Percentiles rank a stretch among this genome's conserved stretches.
Evolutionary conservation across 2,113 vertebrate species (phyloP).

Genomic region (western clawed frog (Xenopus tropicalis)): DNA sequence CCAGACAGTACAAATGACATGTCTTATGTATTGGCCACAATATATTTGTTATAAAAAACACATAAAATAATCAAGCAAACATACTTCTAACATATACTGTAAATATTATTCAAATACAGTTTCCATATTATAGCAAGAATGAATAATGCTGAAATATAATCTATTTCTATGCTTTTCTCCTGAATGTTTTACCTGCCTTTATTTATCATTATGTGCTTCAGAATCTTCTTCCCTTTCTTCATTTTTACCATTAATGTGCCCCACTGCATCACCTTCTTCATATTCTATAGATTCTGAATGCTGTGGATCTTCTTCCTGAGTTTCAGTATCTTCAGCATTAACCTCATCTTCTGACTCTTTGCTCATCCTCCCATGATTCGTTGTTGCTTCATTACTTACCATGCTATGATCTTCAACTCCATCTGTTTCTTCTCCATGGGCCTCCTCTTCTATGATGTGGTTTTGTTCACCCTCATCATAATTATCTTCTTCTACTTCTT

Average conservation of each 20-base stretch:
- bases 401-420: constrained; percentile 21
- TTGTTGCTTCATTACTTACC: constrained; percentile 24
- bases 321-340: constrained; percentile 34
- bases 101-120: too few relatives aligned
- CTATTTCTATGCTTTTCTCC: background rate
- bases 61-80: too few relatives aligned
- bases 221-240: constrained; percentile 42
- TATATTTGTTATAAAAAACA: too few relatives aligned
- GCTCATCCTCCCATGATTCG: constrained; percentile 36
- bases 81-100: too few relatives aligned
- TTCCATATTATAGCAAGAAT: background rate
- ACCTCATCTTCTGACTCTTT: constrained; percentile 31
- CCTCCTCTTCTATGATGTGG: background rate
- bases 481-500: too few relatives aligned
- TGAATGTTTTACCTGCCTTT: constrained; percentile 55
- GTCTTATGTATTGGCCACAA: too few relatives aligned
- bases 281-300: constrained; percentile 39
- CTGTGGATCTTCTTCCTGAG: constrained; percentile 40
- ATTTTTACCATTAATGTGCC: constrained; percentile 27
- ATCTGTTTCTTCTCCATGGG: constrained; percentile 45
- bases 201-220: constrained; percentile 42
- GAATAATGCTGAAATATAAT: background rate
- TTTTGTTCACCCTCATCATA: background rate
- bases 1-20: too few relatives aligned
- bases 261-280: constrained; percentile 53